Conservation (phyloP, 2,797 vertebrate genomes). For the Intellagama lesueurii region DNA sequence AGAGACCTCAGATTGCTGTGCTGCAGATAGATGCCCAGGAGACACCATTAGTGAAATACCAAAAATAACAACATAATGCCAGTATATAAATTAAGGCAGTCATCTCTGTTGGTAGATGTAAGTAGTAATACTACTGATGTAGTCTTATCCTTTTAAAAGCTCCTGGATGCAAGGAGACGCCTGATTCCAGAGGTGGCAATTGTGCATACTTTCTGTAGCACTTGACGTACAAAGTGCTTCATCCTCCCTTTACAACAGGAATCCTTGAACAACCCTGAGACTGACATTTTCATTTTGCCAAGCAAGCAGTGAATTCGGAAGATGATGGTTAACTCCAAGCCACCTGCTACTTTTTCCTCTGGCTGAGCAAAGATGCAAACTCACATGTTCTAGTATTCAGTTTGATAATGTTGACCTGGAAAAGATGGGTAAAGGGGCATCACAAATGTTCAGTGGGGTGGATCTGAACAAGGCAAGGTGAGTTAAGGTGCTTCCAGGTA, state of each 20-base stretch:
- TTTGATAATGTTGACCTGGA: background rate
- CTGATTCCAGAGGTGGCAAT: conserved; percentile 13
- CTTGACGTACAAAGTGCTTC: conserved; percentile 25
- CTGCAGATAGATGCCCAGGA: conserved; percentile 13
- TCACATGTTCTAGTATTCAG: background rate
- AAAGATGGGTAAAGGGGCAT: background rate
- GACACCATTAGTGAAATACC: conserved; percentile 32
- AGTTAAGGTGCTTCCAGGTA: background rate
- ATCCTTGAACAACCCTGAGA: background rate
- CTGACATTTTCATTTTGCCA: background rate
- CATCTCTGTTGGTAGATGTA: background rate
- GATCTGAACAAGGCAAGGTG: background rate
- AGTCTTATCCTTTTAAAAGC: conserved; percentile 30
- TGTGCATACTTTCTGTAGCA: background rate
- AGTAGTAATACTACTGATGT: background rate
- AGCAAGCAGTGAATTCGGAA: background rate
- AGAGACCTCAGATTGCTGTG: conserved; percentile 22
- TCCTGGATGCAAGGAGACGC: conserved; percentile 1
- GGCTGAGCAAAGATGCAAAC: background rate
- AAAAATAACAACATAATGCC: conserved; percentile 42
- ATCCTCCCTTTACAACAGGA: background rate
- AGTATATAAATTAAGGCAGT: conserved; percentile 39
- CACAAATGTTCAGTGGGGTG: background rate
- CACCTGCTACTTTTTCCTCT: background rate
- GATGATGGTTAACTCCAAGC: background rate